Evolutionary conservation across 2,888 invertebrate species (phyloP), one percentile per base, ranked within the genome.

Genomic region (Nomada fabriciana): DNA sequence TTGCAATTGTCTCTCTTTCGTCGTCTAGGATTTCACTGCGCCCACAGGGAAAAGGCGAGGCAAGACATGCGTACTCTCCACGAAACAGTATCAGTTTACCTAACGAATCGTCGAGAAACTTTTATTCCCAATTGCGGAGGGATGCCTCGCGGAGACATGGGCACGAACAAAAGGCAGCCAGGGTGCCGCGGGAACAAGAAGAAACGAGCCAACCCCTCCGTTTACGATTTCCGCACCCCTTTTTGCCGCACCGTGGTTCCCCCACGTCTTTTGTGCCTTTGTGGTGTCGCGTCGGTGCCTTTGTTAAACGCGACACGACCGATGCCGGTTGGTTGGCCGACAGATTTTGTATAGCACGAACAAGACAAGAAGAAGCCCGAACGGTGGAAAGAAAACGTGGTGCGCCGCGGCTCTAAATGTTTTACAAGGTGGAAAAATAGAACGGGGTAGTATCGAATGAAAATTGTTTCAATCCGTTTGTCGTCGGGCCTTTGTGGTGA

Each of bases 321-420:
- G 36, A 57, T 36, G 36, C 36, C 15, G 47, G 1, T 36, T 71
- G 20, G 29, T 13, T 11, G 42, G 20, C 2, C 59, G 23, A 3
- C 11, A 36, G 29, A 82, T 82, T 81, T 67, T 82, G 70, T 67
- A 76, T 73, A 57, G 61, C 42, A 15, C 50, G 0, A 29, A 4
- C 25, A 23, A 3, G 7, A 36, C 36, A 79, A 70, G 70, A 29
- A 43, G 47, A 15, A 63, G 29, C 59, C 53, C 15, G 23, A 13
- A 4, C 47, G 11, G 20, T 13, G 43, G 64, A 29, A 20, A 61
- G 60, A n/a, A 47, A 7, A 47, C n/a, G 9, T 13, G 20, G 20
- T 57, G 23, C 57, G 25, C 13, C 2, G 47, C 13, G 15, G 47
- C 47, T 47, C 47, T 47, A 15, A 47, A 47, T 47, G 13, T 47